Percentiles rank a stretch among this genome's conserved stretches.
phyloP scores from a whole-genome alignment of 2,113 vertebrate genomes.

The Hiodon tergisus region DNA sequence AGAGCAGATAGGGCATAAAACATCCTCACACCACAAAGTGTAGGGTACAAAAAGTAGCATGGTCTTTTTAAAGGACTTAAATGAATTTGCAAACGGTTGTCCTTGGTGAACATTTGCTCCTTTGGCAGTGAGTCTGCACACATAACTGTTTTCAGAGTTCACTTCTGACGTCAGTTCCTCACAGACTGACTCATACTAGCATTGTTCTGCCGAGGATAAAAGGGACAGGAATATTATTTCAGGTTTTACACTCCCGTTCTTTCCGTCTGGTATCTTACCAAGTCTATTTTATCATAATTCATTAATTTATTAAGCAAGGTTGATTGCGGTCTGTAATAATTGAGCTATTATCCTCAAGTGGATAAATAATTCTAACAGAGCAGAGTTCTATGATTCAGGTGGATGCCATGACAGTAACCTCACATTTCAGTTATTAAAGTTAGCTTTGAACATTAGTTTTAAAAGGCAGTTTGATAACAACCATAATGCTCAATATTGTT shows the following conservation, averaged over 20 bases:
- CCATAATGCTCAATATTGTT: no score
- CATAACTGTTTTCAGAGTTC: conserved; percentile 41
- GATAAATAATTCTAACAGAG: neutral
- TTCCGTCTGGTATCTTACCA: no score
- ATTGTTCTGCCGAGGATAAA: neutral
- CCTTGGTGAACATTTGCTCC: conserved; percentile 35
- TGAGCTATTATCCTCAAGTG: neutral
- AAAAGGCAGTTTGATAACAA: neutral
- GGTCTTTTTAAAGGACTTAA: conserved; percentile 22
- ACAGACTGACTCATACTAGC: neutral
- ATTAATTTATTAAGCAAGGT: no score
- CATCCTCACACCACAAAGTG: conserved; percentile 32
- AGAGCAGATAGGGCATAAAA: neutral
- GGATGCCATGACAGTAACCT: no score
- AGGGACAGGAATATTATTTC: no score
- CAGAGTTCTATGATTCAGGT: neutral
- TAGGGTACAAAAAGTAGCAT: conserved; percentile 20
- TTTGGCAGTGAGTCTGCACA: conserved; percentile 28
- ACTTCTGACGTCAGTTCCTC: conserved; percentile 44
- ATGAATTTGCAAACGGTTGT: neutral
- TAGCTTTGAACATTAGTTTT: neutral
- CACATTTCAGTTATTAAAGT: no score
- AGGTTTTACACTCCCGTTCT: no score
- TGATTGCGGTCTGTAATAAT: no score
- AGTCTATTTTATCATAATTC: no score